Conservation (phyloP, 2,113 vertebrate species). For the Colinus virginianus region DNA sequence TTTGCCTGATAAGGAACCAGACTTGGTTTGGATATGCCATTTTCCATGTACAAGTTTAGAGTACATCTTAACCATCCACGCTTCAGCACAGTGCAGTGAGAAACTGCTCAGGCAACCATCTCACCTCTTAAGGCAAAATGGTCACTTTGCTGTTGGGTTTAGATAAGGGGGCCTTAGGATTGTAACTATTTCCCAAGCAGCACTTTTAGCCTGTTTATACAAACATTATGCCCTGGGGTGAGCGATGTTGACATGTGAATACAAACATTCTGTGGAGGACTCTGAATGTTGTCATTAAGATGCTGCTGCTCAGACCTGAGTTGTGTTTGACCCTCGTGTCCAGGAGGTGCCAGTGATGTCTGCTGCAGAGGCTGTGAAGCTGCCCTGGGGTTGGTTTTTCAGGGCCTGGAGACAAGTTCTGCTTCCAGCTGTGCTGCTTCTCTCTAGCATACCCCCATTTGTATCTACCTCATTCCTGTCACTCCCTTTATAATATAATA, state of each 20-base stretch:
- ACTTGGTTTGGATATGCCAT: not conserved
- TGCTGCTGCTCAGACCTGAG: not conserved
- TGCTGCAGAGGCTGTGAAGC: not conserved
- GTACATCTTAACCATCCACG: not conserved
- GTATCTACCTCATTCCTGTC: not conserved
- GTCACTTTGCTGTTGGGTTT: not conserved
- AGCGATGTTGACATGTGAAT: not conserved
- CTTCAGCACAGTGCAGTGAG: not conserved
- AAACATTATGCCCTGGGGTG: not conserved
- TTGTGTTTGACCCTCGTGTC: not conserved
- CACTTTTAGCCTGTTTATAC: not conserved
- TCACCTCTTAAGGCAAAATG: not conserved
- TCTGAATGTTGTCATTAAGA: not conserved
- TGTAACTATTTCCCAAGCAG: not conserved
- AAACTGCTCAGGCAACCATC: not conserved
- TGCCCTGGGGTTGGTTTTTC: not conserved
- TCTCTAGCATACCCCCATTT: not conserved
- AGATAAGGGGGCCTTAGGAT: not conserved
- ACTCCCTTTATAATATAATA: not conserved
- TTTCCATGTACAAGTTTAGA: not conserved
- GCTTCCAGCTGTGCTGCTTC: not conserved
- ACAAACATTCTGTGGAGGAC: not conserved
- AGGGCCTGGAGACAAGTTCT: not conserved
- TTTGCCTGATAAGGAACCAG: not conserved
- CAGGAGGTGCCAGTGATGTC: not conserved